phyloP scores from a whole-genome alignment of 2,797 vertebrate species.

The Ciconia nigra region DNA sequence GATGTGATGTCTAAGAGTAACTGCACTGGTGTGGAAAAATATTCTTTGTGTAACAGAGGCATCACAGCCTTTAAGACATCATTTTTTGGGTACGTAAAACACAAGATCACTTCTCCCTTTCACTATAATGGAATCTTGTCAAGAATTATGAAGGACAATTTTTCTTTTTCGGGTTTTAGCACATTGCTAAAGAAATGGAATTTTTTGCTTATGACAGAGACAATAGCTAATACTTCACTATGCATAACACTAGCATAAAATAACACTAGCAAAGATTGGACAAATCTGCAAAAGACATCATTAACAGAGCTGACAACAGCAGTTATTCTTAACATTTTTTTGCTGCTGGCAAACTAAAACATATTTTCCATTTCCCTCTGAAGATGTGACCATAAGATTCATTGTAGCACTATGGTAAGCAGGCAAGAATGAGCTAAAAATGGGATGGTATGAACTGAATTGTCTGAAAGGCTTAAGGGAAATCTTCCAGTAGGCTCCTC shows the following conservation, averaged over 20 bases:
- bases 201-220: conserved; percentile 4
- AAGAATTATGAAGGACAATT: conserved; percentile 21
- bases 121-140: conserved; percentile 13
- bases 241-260: neutral
- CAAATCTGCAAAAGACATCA: conserved; percentile 9
- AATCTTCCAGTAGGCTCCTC: neutral
- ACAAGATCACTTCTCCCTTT: neutral
- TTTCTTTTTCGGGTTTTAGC: conserved; percentile 18
- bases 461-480: neutral
- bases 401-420: neutral
- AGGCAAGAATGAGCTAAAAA: conserved; percentile 39
- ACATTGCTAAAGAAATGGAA: neutral
- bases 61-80: neutral
- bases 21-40: neutral
- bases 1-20: neutral
- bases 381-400: conserved; percentile 4
- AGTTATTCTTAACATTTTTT: neutral
- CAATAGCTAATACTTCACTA: conserved; percentile 16
- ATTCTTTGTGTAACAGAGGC: neutral
- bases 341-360: neutral
- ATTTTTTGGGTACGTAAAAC: neutral
- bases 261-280: neutral
- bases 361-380: neutral
- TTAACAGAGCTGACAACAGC: conserved; percentile 1
- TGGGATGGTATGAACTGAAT: neutral